Percentiles rank a stretch among this genome's conserved stretches.
Evolutionary conservation across 2,888 invertebrate species (phyloP).

Genomic region (Stenolophus ochropezus): DNA sequence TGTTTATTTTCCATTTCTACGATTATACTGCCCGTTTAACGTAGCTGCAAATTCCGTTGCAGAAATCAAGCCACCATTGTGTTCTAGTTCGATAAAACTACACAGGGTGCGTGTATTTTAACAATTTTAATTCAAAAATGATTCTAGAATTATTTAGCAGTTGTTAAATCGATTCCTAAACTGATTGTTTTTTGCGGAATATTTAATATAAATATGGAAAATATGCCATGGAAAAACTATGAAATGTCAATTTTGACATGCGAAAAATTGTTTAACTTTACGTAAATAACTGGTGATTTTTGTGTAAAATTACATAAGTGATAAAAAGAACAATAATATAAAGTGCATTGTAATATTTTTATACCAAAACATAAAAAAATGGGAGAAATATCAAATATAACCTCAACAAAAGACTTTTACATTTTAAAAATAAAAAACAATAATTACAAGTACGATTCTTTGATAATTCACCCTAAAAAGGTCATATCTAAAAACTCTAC

Average conservation of each 20-base stretch:
- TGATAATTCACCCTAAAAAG: conserved; percentile 6
- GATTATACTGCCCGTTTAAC: neutral
- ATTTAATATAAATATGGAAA: neutral
- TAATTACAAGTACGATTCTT: conserved; percentile 31
- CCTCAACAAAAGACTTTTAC: conserved; percentile 13
- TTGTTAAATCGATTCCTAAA: neutral
- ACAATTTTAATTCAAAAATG: neutral
- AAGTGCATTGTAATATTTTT: neutral
- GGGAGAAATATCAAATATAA: conserved; percentile 30
- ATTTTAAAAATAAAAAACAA: conserved; percentile 33
- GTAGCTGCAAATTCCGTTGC: neutral
- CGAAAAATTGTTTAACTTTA: neutral
- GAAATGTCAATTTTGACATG: conserved; percentile 28
- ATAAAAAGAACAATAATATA: neutral
- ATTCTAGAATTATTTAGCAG: neutral
- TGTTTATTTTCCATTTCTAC: conserved; percentile 2
- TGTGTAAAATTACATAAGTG: neutral
- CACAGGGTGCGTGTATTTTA: neutral
- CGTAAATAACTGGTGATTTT: neutral
- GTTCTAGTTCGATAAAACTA: neutral
- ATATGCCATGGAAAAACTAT: neutral
- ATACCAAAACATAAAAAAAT: neutral
- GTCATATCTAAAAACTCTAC: conserved; percentile 5
- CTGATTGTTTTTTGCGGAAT: neutral
- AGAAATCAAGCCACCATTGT: neutral